Percentiles rank a stretch among this genome's conserved stretches.
Evolutionary conservation across 2,888 invertebrate species (phyloP).

Genomic region (Trissolcus japonicus): DNA sequence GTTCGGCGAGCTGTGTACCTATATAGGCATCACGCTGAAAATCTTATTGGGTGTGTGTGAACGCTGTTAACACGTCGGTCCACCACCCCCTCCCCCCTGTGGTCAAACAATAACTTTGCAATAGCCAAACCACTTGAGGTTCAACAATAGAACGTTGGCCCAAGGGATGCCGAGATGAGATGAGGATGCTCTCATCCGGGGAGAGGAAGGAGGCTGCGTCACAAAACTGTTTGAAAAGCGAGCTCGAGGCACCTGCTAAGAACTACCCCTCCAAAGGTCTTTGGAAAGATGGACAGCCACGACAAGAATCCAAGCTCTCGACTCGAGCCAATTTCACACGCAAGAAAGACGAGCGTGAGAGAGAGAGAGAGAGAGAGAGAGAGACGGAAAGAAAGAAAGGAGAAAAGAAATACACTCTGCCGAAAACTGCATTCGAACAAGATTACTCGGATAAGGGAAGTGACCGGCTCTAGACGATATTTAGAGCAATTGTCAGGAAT

Average conservation of each 20-base stretch:
- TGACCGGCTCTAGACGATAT: constrained; percentile 31
- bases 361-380: constrained; percentile 14
- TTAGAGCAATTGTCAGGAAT: constrained; percentile 48
- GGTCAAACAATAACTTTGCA: constrained; percentile 62
- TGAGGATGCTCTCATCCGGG: constrained; percentile 34
- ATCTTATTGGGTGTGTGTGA: constrained; percentile 60
- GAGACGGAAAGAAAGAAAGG: too few relatives aligned
- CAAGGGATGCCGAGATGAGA: constrained; percentile 30
- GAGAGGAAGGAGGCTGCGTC: constrained; percentile 59
- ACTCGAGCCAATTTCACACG: constrained; percentile 53
- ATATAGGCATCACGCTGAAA: constrained; percentile 50
- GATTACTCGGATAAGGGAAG: constrained; percentile 47
- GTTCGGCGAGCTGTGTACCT: constrained; percentile 1
- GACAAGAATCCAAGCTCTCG: constrained; percentile 43
- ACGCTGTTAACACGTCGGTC: constrained; percentile 57
- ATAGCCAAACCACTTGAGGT: constrained; percentile 66
- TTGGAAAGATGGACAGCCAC: constrained; percentile 39
- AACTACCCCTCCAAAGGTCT: constrained; percentile 50
- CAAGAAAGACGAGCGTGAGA: constrained; percentile 31
- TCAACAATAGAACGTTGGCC: constrained; percentile 62
- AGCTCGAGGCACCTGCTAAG: constrained; percentile 64
- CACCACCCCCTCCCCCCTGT: constrained; percentile 22
- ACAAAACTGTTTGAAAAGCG: constrained; percentile 63
- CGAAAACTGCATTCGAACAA: constrained; percentile 48
- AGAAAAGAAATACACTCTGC: constrained; percentile 24